Percentiles rank a stretch among this genome's conserved stretches.
These are phyloP conservation scores for Pachliopta kotzebuea DNA, from an alignment of 2,888 invertebrate species.

Conservation along the genomic window DNA sequence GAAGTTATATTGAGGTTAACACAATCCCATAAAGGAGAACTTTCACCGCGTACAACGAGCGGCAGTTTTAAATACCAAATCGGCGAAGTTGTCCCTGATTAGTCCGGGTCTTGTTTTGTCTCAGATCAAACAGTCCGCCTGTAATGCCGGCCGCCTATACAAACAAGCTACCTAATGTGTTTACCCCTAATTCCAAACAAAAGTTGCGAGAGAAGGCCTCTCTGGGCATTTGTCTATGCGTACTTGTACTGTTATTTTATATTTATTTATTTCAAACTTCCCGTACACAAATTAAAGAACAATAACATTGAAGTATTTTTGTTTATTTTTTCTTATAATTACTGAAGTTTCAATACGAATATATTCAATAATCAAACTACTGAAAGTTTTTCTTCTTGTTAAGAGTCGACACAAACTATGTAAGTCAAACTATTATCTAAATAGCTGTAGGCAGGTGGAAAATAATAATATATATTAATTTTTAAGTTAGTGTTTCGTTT, in stretches of 20 bases:
- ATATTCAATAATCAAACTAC: too few species aligned
- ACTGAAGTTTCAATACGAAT: too few species aligned
- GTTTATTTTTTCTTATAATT: too few species aligned
- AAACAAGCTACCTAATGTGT: constrained; percentile 76
- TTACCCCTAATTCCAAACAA: constrained; percentile 73
- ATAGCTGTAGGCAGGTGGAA: neutral
- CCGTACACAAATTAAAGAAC: neutral
- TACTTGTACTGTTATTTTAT: constrained; percentile 44
- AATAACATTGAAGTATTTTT: neutral
- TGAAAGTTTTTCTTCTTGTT: too few species aligned
- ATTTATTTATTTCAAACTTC: constrained; percentile 37
- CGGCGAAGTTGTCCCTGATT: constrained; percentile 62
- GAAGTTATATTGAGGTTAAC: constrained; percentile 29
- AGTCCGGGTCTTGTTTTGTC: constrained; percentile 50
- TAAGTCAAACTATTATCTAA: too few species aligned
- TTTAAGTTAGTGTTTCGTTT: neutral
- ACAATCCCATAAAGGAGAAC: constrained; percentile 32
- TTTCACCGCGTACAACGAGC: constrained; percentile 36
- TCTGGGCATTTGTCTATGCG: constrained; percentile 46
- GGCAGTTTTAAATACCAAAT: constrained; percentile 55
- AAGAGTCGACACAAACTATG: too few species aligned
- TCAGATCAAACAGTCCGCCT: constrained; percentile 66
- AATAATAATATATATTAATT: neutral
- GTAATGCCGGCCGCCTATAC: constrained; percentile 66
- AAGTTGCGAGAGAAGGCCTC: constrained; percentile 54